Conservation (phyloP, 2,113 vertebrate species). For the Cranoglanis bouderius region DNA sequence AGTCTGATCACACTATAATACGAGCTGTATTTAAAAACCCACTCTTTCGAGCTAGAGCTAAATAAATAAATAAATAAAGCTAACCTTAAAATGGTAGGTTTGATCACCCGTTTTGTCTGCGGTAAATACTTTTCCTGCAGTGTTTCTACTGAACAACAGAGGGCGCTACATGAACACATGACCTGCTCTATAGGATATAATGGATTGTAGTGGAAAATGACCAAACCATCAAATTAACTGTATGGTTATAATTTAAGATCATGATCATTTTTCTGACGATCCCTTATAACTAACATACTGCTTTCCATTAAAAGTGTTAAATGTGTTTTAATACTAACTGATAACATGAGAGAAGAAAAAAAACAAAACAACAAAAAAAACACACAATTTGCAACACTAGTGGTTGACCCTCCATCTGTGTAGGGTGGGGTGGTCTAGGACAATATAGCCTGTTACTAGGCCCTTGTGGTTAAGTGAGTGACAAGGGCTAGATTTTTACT, state of each 20-base stretch:
- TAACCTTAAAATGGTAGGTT: neutral
- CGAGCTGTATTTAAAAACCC: neutral
- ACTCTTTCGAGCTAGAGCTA: neutral
- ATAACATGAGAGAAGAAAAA: neutral
- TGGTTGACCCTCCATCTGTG: neutral
- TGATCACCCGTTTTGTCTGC: neutral
- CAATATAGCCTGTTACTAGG: neutral
- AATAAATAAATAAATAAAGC: neutral
- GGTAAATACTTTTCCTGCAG: neutral
- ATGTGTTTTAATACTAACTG: neutral
- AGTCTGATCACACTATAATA: neutral
- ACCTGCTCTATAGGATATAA: neutral
- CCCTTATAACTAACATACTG: neutral
- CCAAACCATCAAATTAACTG: neutral
- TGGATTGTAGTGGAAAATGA: neutral
- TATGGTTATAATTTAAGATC: neutral
- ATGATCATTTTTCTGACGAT: neutral
- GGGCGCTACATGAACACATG: slow-evolving; percentile 45
- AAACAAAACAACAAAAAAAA: too few relatives aligned
- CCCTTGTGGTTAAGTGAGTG: slow-evolving; percentile 10
- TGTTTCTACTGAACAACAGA: slow-evolving; percentile 24
- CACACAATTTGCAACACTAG: neutral
- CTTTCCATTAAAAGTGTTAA: neutral
- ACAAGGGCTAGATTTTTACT: slow-evolving; percentile 21
- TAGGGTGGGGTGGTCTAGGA: neutral